Evolutionary conservation across 2,797 vertebrate genomes (phyloP), one percentile per base, ranked within the genome.

Genomic region (Apogon hyalosoma): DNA sequence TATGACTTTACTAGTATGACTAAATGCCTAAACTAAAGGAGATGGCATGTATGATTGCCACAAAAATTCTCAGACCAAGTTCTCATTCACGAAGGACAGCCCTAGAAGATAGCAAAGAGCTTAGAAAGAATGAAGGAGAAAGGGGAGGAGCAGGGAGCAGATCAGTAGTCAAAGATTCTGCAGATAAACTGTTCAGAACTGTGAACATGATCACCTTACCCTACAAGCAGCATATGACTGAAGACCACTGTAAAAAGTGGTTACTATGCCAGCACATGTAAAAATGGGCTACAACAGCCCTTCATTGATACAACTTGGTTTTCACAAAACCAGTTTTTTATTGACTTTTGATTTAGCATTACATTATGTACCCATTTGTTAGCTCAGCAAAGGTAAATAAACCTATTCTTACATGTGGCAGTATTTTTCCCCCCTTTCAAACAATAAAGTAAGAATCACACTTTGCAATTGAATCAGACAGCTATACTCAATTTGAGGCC

Each of bases 401-500:
- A 31, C 15, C 14, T 51, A 48, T 40, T 48, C 1, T 15, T 58
- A 70, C n/a, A 63, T 59, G 42, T 56, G 54, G 66, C 5, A 1
- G 10, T 58, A 40, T 60, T 75, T 31, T 21, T 21, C 3, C 3
- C 19, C 19, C 19, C 19, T 14, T 73, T 77, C 75, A 21, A 66
- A 75, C 50, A 16, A 40, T 58, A 42, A 60, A 40, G 42, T 5
- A 1, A 75, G 75, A 83, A 69, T 21, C 28, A 18, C 63, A 63
- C 92, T 83, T 92, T 90, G 93, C 92, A 93, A 85, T 80, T 73
- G 84, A 78, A 63, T 71, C 65, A 73, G 47, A 52, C 47, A 73
- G 45, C 54, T 70, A 57, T 62, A 75, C 10, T 62, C 60, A 75
- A 71, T 88, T 65, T 69, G 45, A 80, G 65, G 57, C 38, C 53